Evolutionary conservation across 2,888 invertebrate species (phyloP), one percentile per base, ranked within the genome.

Genomic region (Sclerodermus sp.): DNA sequence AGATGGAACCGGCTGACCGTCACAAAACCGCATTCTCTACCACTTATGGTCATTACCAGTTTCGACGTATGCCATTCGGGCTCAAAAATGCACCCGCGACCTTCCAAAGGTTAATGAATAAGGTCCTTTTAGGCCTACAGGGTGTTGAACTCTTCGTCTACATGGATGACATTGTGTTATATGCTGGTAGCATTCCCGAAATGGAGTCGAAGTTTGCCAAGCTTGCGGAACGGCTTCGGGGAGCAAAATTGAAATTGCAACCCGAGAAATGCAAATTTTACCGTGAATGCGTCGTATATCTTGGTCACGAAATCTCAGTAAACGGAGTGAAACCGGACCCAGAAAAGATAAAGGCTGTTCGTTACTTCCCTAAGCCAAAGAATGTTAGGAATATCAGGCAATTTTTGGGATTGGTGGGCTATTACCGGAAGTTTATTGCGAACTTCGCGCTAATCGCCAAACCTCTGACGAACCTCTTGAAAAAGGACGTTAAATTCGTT

Each of bases 201-300:
- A 12, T n/a, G 9, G n/a, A 14, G 12, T n/a, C 10, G n/a, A 18
- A 18, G 12, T 41, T 10, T 18, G 4, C n/a, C 10, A 41, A 41
- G 6, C 37, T 37, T 6, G 13, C 13, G 10, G 37, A 37, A n/a
- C 37, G 37, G 6, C 13, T 13, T 6, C 37, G 37, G 6, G 5
- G 13, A 37, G 37, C 37, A 8, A 37, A 37, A 6, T 13, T 37
- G 5, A 9, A 37, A n/a, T 13, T 37, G 0, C 49, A 49, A 34
- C 49, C 44, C 1, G 23, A 18, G 1, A 49, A 49, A 36, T 49
- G 44, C 14, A 12, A 18, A 1, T 48, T 48, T n/a, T 23, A 38
- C 0, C 9, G 17, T 0, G 29, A 12, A 12, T 23, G 30, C 8
- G 45, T 49, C 0, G n/a, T 10, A 0, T 49, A 49, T 17, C 17